phyloP scores from a whole-genome alignment of 53 echinoderm and acorn worm genomes.

The Mesocentrotus franciscanus region DNA sequence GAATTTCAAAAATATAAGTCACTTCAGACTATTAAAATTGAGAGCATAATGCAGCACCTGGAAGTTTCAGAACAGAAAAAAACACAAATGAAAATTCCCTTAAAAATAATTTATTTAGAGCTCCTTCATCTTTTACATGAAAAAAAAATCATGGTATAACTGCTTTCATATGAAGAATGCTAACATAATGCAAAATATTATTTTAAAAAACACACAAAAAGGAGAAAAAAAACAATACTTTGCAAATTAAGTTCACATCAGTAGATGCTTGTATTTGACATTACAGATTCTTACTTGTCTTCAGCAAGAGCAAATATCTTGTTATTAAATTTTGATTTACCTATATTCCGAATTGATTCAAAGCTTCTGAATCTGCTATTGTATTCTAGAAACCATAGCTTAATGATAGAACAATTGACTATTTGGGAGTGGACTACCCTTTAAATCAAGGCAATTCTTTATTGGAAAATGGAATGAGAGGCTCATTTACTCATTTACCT shows the following conservation, averaged over 20 bases:
- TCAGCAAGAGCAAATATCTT: neutral
- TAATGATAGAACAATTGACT: neutral
- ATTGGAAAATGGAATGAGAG: neutral
- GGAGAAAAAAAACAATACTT: neutral
- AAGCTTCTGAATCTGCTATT: neutral
- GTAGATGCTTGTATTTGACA: neutral
- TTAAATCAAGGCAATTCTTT: neutral
- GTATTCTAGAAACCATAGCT: neutral
- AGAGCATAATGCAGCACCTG: too few species aligned
- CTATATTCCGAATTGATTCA: neutral
- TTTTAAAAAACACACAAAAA: too few species aligned
- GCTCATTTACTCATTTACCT: neutral
- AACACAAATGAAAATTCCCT: neutral
- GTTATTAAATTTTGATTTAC: neutral
- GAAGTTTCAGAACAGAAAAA: too few species aligned
- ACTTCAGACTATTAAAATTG: neutral
- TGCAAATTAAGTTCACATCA: constrained; percentile 3
- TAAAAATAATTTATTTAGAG: neutral
- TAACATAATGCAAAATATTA: neutral
- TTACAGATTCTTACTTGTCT: neutral
- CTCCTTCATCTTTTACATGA: neutral
- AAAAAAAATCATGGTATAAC: neutral
- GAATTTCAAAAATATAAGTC: neutral
- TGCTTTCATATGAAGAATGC: neutral
- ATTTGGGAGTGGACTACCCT: constrained; percentile 13